These are phyloP conservation scores for Chiroxiphia lanceolata DNA, from an alignment of 2,797 vertebrate species.

Conservation along the genomic window DNA sequence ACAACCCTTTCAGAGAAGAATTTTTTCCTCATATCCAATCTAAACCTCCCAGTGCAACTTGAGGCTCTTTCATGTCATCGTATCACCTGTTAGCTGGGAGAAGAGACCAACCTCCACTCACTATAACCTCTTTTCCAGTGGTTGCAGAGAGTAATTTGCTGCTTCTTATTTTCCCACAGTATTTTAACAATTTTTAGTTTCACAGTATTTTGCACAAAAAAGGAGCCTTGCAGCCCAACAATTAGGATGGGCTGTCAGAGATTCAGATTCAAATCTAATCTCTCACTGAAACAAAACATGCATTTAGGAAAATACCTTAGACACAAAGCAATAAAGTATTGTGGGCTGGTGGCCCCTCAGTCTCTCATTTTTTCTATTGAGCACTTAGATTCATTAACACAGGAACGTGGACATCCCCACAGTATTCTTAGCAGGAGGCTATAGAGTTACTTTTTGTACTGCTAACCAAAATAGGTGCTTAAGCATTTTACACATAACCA, in stretches of 20 bases:
- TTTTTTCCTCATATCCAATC: not conserved
- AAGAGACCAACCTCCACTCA: rapidly evolving
- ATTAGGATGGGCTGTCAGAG: not conserved
- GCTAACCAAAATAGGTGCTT: not conserved
- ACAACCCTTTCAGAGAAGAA: not conserved
- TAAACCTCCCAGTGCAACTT: not conserved
- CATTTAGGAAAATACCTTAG: not conserved
- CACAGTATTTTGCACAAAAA: not conserved
- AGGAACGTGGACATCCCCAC: not conserved
- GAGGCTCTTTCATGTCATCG: rapidly evolving
- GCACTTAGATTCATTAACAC: not conserved
- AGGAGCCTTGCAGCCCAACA: not conserved
- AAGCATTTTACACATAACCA: not conserved
- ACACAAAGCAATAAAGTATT: not conserved
- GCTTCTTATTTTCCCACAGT: not conserved
- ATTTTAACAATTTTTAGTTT: not conserved
- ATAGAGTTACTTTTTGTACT: not conserved
- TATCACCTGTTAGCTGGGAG: not conserved
- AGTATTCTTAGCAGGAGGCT: not conserved
- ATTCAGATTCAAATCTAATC: not conserved
- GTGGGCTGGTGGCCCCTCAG: not conserved
- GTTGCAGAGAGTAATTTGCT: not conserved
- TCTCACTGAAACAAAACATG: not conserved
- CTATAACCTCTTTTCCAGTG: not conserved
- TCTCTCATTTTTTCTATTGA: not conserved